Base-by-base conservation (phyloP, 2,797 vertebrate genomes). In the Petrocephalus sullivani region DNA sequence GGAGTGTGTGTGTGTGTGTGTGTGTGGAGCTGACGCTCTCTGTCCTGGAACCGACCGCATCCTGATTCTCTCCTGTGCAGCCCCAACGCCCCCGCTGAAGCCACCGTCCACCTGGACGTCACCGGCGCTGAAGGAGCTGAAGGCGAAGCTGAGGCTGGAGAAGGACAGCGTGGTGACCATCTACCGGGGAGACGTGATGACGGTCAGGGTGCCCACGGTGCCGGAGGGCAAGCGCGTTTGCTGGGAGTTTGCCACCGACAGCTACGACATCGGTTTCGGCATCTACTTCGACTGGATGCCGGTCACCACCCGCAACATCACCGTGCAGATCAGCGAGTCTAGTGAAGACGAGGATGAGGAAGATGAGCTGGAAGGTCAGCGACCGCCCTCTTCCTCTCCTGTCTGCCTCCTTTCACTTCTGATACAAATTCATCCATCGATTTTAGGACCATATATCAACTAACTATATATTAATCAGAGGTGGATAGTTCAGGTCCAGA, bases 281-380 rank as follows among this genome's bases (percentile, higher is more conserved):
- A 95, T 99, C 89, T 99, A 98, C 93, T 99, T 99, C 93, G 98
- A 99, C 93, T 99, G 98, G 97, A 97, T 96, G 58, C 95, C 98
- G 0, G 97, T 99, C 90, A 99, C 97, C 6, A 97, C 94, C 93
- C 97, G 97, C 71, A 95, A 97, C 61, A 98, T 99, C 93, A 99
- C 98, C 0, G 98, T 99, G 90, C 98, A 99, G 90, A 96, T 99
- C 95, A 99, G 98, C 49, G 98, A 99, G 91, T 99, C 98, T 81
- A 99, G 98, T 51, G 98, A 99, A 87, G 98, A 99, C 1, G 98
- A 99, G 90, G 98, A 99, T 1, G 98, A 99, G 91, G 97, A 99
- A 9, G 97, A 98, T 41, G 97, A 98, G 0, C 94, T 96, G 0
- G 97, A 98, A 96, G 98, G 98, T 98, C 89, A 95, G 95, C 91